Conservation (phyloP, 2,888 invertebrate genomes). For the Mesoligia furuncula region DNA sequence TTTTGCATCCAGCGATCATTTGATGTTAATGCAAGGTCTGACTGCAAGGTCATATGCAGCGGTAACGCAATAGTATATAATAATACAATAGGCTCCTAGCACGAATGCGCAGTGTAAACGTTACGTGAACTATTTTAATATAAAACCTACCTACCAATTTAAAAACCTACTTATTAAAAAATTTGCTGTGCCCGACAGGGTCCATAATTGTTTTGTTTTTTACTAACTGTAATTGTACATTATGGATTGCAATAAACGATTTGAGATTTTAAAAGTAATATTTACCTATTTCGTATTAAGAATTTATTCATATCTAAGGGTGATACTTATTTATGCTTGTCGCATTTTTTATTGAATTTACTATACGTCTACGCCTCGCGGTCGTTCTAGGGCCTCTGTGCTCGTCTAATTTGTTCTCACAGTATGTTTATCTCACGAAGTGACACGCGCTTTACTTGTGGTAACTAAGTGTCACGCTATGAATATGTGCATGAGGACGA, state of each 20-base stretch:
- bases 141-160: too few species aligned
- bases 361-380: not conserved
- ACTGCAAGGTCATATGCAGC: not conserved
- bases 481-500: too few species aligned
- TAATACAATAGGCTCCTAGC: not conserved
- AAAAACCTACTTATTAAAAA: too few species aligned
- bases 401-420: not conserved
- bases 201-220: too few species aligned
- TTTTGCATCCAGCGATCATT: not conserved
- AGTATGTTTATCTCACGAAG: too few species aligned
- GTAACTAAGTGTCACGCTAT: too few species aligned
- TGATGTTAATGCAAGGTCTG: not conserved
- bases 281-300: not conserved
- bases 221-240: too few species aligned
- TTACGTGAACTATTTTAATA: not conserved
- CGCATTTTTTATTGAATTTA: not conserved
- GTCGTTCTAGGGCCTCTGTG: not conserved
- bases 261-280: too few species aligned
- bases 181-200: too few species aligned
- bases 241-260: too few species aligned
- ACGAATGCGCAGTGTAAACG: not conserved
- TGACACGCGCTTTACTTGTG: too few species aligned
- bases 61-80: not conserved
- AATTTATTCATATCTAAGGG: too few species aligned
- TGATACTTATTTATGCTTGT: not conserved